Evolutionary conservation across 2,113 vertebrate genomes (phyloP).

Genomic region (Xyliphius kryptos): DNA sequence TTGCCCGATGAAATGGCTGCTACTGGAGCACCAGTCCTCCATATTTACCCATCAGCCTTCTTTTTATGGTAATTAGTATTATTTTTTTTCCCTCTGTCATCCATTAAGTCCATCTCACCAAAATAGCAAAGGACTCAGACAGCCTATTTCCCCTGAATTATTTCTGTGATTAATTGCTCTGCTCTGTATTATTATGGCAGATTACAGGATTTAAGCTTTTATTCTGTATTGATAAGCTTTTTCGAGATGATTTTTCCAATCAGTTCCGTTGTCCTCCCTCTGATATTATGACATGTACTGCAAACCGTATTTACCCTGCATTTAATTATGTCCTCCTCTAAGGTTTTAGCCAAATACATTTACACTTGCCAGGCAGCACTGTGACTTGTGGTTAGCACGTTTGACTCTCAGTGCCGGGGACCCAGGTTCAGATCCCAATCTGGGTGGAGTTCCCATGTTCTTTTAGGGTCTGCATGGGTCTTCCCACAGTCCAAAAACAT

Average conservation of each 20-base stretch:
- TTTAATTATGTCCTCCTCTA: no score
- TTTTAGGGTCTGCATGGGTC: no score
- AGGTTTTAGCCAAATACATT: no score
- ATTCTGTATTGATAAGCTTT: background rate
- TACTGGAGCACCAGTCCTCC: conserved; percentile 38
- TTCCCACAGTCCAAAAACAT: no score
- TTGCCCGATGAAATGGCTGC: conserved; percentile 42
- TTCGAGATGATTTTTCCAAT: background rate
- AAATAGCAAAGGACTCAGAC: conserved; percentile 33
- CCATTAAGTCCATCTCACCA: conserved; percentile 23
- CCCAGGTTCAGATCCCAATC: no score
- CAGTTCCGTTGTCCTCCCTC: no score
- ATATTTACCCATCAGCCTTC: conserved; percentile 45
- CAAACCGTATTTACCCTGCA: no score
- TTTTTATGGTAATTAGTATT: conserved; percentile 39
- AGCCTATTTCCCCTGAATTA: conserved; percentile 26
- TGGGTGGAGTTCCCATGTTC: no score
- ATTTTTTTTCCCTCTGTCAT: conserved; percentile 35
- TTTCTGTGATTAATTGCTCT: conserved; percentile 7
- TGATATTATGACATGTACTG: no score
- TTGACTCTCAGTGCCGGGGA: no score
- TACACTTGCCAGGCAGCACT: no score
- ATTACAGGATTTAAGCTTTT: conserved; percentile 3
- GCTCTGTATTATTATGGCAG: conserved; percentile 20
- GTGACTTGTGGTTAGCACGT: no score